Evolutionary conservation across 2,888 invertebrate species (phyloP).

Genomic region (Ceraclea dissimilis): DNA sequence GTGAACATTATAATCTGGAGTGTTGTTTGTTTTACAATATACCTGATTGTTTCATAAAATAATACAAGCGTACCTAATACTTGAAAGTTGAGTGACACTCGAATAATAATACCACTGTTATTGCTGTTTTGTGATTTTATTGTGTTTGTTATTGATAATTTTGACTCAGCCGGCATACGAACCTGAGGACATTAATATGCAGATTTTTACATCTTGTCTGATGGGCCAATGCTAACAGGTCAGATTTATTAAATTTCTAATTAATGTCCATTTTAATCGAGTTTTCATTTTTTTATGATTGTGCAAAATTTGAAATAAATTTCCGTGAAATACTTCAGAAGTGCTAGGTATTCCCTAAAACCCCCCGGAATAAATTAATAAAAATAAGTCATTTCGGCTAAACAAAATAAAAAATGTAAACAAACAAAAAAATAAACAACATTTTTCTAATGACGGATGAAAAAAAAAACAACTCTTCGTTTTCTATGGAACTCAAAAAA

Average conservation of each 20-base stretch:
- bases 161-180: conserved; percentile 16
- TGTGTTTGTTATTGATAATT: conserved; percentile 11
- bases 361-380: too few relatives aligned
- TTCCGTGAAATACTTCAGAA: too few relatives aligned
- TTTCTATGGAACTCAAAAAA: too few relatives aligned
- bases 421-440: too few relatives aligned
- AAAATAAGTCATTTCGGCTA: too few relatives aligned
- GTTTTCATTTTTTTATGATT: not conserved
- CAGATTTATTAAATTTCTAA: conserved; percentile 6
- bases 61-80: conserved; percentile 3
- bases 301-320: not conserved
- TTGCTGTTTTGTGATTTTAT: conserved; percentile 5
- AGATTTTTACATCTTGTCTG: conserved; percentile 10
- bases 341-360: too few relatives aligned
- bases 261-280: not conserved
- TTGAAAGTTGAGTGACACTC: conserved; percentile 12
- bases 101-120: not conserved
- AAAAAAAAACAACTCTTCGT: too few relatives aligned
- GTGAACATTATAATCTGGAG: conserved; percentile 17
- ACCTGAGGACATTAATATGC: conserved; percentile 14
- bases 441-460: too few relatives aligned
- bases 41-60: conserved; percentile 6
- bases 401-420: too few relatives aligned
- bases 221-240: conserved; percentile 26
- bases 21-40: conserved; percentile 11